Conservation (phyloP, 2,888 invertebrate genomes). For the Hybos culiciformis region DNA sequence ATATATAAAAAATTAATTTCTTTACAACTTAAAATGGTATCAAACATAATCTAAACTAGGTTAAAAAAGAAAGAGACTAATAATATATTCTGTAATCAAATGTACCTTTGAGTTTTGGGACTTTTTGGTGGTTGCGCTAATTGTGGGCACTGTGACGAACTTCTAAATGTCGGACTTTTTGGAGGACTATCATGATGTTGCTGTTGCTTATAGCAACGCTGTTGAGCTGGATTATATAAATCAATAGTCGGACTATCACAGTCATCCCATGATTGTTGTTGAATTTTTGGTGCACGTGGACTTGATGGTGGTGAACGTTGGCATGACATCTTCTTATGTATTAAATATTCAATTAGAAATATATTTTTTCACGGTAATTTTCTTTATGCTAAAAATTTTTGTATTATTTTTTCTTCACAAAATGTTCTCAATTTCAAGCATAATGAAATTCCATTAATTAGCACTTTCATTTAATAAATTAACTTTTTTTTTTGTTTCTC, state of each 20-base stretch:
- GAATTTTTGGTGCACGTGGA: constrained; percentile 20
- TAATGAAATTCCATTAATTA: no score
- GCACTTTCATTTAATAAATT: no score
- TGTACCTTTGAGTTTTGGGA: constrained; percentile 31
- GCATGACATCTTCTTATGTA: no score
- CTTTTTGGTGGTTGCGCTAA: constrained; percentile 27
- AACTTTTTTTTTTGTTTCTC: no score
- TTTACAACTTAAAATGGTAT: background rate
- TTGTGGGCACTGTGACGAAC: constrained; percentile 8
- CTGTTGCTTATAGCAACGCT: background rate
- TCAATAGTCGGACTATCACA: constrained; percentile 15
- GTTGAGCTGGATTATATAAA: constrained; percentile 7
- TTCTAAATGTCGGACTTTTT: constrained; percentile 13
- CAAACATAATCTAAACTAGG: constrained; percentile 4
- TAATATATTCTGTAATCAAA: constrained; percentile 1
- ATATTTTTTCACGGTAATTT: no score
- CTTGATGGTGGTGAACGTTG: constrained; percentile 18
- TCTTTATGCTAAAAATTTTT: no score
- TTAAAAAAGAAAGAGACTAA: constrained; percentile 5
- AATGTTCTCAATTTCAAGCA: no score
- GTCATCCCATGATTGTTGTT: constrained; percentile 20
- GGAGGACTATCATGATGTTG: constrained; percentile 15
- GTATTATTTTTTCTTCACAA: no score
- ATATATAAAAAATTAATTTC: background rate
- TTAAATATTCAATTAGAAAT: no score